Evolutionary conservation across 2,113 vertebrate species (phyloP).

Genomic region (Ailurus styani): DNA sequence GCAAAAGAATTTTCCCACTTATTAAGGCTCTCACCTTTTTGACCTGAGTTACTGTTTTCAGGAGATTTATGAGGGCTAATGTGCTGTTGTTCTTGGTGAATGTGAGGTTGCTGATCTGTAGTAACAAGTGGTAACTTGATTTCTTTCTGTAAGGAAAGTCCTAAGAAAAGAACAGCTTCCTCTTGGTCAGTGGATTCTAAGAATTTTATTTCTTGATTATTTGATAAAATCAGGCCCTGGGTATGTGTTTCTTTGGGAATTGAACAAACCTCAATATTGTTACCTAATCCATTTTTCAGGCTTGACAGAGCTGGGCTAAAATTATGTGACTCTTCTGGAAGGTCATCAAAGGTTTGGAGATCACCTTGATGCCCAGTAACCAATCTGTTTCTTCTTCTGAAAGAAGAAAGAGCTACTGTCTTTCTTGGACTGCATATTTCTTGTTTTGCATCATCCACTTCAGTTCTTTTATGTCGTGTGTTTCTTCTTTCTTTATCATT

Average conservation of each 20-base stretch:
- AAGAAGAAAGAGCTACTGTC: background rate
- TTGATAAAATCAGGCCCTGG: background rate
- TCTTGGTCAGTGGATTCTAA: conserved; percentile 25
- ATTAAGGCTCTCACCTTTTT: background rate
- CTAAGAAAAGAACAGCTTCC: conserved; percentile 31
- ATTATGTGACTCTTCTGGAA: conserved; percentile 32
- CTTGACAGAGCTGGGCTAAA: background rate
- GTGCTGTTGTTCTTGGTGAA: background rate
- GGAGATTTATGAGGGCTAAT: background rate
- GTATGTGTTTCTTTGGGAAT: background rate
- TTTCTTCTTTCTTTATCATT: conserved; percentile 20
- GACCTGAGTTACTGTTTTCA: background rate
- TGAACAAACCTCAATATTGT: background rate
- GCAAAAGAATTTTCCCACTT: background rate
- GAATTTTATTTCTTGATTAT: conserved; percentile 27
- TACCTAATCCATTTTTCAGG: background rate
- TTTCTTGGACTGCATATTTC: background rate
- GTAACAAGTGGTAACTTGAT: background rate
- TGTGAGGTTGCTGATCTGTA: background rate
- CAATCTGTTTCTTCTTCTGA: background rate
- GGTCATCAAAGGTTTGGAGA: background rate
- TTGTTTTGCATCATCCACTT: background rate
- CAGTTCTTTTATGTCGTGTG: background rate
- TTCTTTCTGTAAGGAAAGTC: conserved; percentile 48
- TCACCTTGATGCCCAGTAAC: background rate